Evolutionary conservation across 2,888 invertebrate genomes (phyloP).

Genomic region (Argynnis bischoffii): DNA sequence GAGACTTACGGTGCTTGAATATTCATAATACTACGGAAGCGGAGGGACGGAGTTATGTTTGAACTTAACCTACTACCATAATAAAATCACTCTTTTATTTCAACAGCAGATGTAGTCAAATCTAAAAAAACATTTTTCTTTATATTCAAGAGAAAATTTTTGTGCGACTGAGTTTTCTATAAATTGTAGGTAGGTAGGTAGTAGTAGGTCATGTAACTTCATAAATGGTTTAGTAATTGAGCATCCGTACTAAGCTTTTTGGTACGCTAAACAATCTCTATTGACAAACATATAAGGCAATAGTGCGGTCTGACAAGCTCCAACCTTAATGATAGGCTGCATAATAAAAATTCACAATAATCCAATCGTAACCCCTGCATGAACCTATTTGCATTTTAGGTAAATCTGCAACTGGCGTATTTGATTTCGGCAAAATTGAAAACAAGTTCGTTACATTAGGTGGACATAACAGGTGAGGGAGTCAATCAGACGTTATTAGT

Average conservation of each 20-base stretch:
- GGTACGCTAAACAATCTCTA: too few species aligned
- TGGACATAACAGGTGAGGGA: constrained; percentile 43
- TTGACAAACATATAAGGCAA: too few species aligned
- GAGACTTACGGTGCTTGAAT: constrained; percentile 32
- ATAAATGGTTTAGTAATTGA: too few species aligned
- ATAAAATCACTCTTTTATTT: constrained; percentile 24
- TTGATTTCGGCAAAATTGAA: constrained; percentile 21
- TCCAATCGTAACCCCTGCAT: neutral
- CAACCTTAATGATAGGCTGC: too few species aligned
- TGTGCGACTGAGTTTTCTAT: too few species aligned
- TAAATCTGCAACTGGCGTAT: constrained; percentile 11
- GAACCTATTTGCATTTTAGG: neutral
- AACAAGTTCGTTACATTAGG: constrained; percentile 23
- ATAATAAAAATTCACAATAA: neutral
- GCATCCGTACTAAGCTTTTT: too few species aligned
- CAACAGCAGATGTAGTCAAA: constrained; percentile 4
- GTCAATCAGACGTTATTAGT: constrained; percentile 72
- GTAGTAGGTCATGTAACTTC: too few species aligned
- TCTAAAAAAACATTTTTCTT: constrained; percentile 1
- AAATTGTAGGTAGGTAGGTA: too few species aligned
- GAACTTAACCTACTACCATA: constrained; percentile 26
- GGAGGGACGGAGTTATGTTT: constrained; percentile 26
- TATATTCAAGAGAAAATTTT: neutral
- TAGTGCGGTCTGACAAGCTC: too few species aligned
- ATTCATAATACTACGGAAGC: constrained; percentile 29